These are phyloP conservation scores for Rhadina sibilatrix DNA, from an alignment of 2,113 vertebrate species.

Conservation along the genomic window DNA sequence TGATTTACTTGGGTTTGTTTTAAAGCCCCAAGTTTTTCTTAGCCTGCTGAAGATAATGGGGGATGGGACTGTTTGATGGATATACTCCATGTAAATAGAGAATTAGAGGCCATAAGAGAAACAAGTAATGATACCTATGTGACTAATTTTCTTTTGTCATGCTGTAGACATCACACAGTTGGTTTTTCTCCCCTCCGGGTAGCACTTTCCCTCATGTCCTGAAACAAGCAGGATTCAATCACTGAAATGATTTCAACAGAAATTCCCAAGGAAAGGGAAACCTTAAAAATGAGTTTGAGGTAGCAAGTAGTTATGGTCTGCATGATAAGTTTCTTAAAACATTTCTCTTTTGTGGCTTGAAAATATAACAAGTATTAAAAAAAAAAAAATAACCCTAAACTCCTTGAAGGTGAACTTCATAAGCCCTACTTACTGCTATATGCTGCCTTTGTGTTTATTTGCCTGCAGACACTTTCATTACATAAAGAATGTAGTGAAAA, in stretches of 20 bases:
- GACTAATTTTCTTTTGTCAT: slow-evolving; percentile 48
- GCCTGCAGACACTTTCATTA: background rate
- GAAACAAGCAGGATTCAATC: slow-evolving; percentile 31
- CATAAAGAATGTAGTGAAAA: background rate
- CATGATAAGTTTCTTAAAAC: background rate
- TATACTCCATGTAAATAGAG: slow-evolving; percentile 14
- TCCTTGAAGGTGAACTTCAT: background rate
- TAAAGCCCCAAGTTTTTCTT: background rate
- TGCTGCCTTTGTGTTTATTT: slow-evolving; percentile 8
- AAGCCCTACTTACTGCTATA: background rate
- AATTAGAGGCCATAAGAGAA: slow-evolving; percentile 10
- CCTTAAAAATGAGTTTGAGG: slow-evolving; percentile 29
- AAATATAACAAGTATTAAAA: background rate
- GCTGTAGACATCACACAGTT: background rate
- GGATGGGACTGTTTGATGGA: background rate
- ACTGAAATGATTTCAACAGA: slow-evolving; percentile 31
- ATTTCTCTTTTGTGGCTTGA: slow-evolving; percentile 3
- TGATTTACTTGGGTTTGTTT: background rate
- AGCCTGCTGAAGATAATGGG: background rate
- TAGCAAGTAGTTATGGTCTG: background rate
- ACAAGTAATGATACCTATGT: slow-evolving; percentile 11
- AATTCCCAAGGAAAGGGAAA: slow-evolving; percentile 23
- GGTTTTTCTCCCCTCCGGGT: background rate
- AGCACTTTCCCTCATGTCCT: background rate
- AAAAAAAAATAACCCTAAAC: background rate